Conservation (phyloP, 2,888 invertebrate species). For the Unio delphinus region DNA sequence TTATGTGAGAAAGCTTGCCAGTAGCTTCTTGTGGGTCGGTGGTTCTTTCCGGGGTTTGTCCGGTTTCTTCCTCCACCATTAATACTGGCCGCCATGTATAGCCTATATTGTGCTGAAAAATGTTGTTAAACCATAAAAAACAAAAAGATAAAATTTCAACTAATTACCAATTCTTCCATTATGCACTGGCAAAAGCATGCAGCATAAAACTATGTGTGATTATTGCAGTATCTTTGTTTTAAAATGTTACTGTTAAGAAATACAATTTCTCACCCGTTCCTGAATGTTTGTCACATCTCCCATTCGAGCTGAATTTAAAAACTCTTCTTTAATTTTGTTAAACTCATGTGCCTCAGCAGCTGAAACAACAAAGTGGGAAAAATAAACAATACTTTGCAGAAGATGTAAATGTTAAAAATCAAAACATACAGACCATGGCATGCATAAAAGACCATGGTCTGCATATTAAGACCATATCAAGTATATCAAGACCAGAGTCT, state of each 20-base stretch:
- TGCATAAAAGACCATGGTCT: no score
- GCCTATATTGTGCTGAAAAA: no score
- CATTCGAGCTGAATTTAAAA: constrained; percentile 78
- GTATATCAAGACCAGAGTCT: no score
- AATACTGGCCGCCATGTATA: no score
- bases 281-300: constrained; percentile 77
- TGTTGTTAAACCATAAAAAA: no score
- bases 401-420: neutral
- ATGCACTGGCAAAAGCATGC: neutral
- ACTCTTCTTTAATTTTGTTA: constrained; percentile 74
- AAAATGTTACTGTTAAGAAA: neutral
- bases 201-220: neutral
- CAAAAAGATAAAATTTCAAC: no score
- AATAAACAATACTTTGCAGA: neutral
- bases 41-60: no score
- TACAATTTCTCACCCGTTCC: constrained; percentile 73
- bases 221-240: neutral
- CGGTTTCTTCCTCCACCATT: no score
- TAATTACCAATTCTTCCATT: no score
- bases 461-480: no score
- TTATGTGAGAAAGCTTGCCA: no score
- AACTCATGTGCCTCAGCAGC: constrained; percentile 78
- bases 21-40: no score
- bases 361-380: constrained; percentile 13
- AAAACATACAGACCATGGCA: neutral